phyloP scores from a whole-genome alignment of 2,888 invertebrate species.

The Gymnoscelis rufifasciata region DNA sequence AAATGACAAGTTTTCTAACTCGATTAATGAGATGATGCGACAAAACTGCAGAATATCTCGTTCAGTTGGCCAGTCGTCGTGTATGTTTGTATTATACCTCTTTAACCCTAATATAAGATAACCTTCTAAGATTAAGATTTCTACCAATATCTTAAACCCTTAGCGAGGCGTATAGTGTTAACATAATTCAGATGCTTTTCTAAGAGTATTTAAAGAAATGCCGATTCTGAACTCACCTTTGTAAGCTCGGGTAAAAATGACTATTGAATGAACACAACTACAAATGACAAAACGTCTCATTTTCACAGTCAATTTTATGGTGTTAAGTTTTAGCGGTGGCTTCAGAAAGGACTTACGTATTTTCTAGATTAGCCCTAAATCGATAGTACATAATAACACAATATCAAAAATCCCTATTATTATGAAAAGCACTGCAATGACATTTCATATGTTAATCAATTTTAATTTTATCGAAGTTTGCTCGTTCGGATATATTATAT shows the following conservation, averaged over 20 bases:
- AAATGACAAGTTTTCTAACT: constrained; percentile 7
- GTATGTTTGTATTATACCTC: constrained; percentile 68
- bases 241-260: constrained; percentile 16
- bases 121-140: constrained; percentile 54
- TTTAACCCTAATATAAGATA: constrained; percentile 53
- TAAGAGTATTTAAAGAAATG: constrained; percentile 51
- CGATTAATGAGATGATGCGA: constrained; percentile 3
- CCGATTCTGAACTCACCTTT: constrained; percentile 24
- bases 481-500: constrained; percentile 78
- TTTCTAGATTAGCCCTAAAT: constrained; percentile 68
- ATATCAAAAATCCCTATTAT: constrained; percentile 59
- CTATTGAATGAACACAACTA: constrained; percentile 18
- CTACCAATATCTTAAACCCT: constrained; percentile 49
- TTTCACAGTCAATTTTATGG: constrained; percentile 21
- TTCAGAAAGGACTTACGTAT: constrained; percentile 47
- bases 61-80: constrained; percentile 55
- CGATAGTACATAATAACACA: constrained; percentile 74
- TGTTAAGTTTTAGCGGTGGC: constrained; percentile 14
- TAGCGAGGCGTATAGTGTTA: constrained; percentile 54
- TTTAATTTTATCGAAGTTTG: constrained; percentile 79
- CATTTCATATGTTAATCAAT: constrained; percentile 75
- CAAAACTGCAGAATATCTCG: constrained; percentile 1
- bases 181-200: constrained; percentile 57
- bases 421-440: constrained; percentile 52
- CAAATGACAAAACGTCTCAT: constrained; percentile 19